phyloP scores from a whole-genome alignment of 1,140 invertebrate genomes.

The Aphidius gifuensis region DNA sequence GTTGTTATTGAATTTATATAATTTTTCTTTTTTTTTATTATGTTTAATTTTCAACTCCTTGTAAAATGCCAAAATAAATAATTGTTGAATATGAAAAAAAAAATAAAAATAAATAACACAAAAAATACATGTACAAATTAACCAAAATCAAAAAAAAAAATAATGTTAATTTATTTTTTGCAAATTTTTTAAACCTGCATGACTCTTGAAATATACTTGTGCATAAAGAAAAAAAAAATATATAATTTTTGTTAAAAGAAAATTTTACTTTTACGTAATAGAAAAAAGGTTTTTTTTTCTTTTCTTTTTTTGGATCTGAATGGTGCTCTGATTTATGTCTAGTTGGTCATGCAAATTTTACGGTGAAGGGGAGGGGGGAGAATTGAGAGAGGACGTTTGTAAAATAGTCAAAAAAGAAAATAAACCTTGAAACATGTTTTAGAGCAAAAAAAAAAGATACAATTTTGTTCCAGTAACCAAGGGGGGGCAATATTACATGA shows the following conservation, averaged over 20 bases:
- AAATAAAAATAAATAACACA: too few relatives aligned
- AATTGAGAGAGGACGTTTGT: not conserved
- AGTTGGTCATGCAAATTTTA: constrained; percentile 39
- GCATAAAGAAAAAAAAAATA: too few relatives aligned
- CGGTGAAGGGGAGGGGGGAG: constrained; percentile 29
- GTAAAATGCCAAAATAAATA: constrained; percentile 16
- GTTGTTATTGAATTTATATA: constrained; percentile 29
- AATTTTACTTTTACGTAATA: not conserved
- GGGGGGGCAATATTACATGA: not conserved
- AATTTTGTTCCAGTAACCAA: too few relatives aligned
- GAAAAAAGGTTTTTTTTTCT: not conserved
- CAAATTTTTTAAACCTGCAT: too few relatives aligned
- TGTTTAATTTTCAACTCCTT: constrained; percentile 19
- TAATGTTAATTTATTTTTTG: constrained; percentile 1
- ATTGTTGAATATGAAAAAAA: constrained; percentile 11
- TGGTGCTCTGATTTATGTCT: constrained; percentile 41
- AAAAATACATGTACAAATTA: constrained; percentile 19
- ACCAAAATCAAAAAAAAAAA: constrained; percentile 14
- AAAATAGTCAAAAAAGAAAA: too few relatives aligned
- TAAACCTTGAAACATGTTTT: constrained; percentile 31
- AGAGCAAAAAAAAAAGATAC: not conserved
- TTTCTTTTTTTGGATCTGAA: constrained; percentile 20
- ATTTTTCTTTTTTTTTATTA: constrained; percentile 28
- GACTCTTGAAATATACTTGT: too few relatives aligned
- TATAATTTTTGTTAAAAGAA: too few relatives aligned